Percentiles rank a stretch among this genome's conserved stretches.
Conservation (phyloP, 1,140 invertebrate genomes). For the Trypoxylus dichotomus region DNA sequence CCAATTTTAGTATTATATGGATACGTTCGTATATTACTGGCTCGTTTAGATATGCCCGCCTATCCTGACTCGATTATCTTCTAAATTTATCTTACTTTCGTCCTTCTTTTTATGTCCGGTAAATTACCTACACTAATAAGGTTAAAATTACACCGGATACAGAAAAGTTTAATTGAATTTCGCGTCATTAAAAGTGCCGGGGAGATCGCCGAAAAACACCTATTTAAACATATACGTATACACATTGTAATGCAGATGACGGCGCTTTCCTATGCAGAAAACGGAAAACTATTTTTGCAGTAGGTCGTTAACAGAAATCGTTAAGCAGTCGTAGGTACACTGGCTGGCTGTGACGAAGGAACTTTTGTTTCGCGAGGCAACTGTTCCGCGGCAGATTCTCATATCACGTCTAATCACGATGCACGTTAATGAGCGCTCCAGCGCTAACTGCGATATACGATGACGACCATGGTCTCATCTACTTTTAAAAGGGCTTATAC, state of each 20-base stretch:
- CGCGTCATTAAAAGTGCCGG: slow-evolving; percentile 9
- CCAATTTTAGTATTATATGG: not conserved
- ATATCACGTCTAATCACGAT: slow-evolving; percentile 34
- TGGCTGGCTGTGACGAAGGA: slow-evolving; percentile 8
- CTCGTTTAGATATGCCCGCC: not conserved
- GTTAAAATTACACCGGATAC: slow-evolving; percentile 18
- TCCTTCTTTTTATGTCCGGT: not conserved
- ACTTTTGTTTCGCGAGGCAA: slow-evolving; percentile 27
- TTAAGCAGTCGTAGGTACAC: slow-evolving; percentile 29
- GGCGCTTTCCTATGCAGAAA: slow-evolving; percentile 4
- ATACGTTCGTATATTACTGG: not conserved
- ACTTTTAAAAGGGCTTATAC: slow-evolving; percentile 33
- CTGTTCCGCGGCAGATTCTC: slow-evolving; percentile 30
- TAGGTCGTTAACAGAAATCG: slow-evolving; percentile 38
- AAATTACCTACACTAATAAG: slow-evolving; percentile 21
- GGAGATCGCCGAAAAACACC: slow-evolving; percentile 11
- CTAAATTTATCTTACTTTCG: slow-evolving; percentile 1
- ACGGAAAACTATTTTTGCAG: slow-evolving; percentile 32
- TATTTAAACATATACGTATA: slow-evolving; percentile 4
- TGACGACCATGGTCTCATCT: slow-evolving; percentile 34
- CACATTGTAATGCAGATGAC: slow-evolving; percentile 28
- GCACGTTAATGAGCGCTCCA: slow-evolving; percentile 34
- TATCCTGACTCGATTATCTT: not conserved
- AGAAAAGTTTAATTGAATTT: slow-evolving; percentile 25
- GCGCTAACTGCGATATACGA: slow-evolving; percentile 33